Evolutionary conservation across 2,797 vertebrate species (phyloP), one percentile per base, ranked within the genome.

Genomic region (Sarcophilus harrisii): DNA sequence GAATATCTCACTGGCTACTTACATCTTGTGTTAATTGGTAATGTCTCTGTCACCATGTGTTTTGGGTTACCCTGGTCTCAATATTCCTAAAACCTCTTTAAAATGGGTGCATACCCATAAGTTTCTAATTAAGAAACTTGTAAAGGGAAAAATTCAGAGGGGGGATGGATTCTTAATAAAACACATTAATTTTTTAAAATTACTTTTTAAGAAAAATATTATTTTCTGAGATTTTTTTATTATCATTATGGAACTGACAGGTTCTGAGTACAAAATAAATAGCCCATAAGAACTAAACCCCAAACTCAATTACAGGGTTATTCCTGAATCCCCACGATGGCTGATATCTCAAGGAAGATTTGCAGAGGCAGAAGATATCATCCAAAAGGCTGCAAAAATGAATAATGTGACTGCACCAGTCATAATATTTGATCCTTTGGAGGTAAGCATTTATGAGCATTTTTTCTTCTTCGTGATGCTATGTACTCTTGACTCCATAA

Each of bases 271-370:
- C 21, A 81, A 73, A 73, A 81, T 45, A 87, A 87, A 27, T 45
- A 87, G 16, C 38, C 21, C 13, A 45, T 27, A 45, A 45, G 73
- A 87, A 27, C 73, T 87, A 49, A 87, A 87, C 73, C 16, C 55
- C 30, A 60, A 95, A 93, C 91, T 97, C 91, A 91, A 95, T 96
- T 98, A 27, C 98, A 99, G 99, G 99, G 96, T 99, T 97, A 99
- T 99, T 98, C 99, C 99, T 91, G 99, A 99, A 98, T 99, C 99
- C 96, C 99, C 99, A 58, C 99, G 99, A 21, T 99, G 99, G 99
- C 98, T 99, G 94, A 98, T 99, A 92, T 99, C 99, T 96, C 99
- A 99, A 97, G 99, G 99, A 94, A 98, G 99, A 98, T 97, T 99
- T 11, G 89, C 98, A 93, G 99, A 99, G 94, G 99, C 99, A 32